Evolutionary conservation across 2,888 invertebrate species (phyloP).

Genomic region (Cephus rjabovi): DNA sequence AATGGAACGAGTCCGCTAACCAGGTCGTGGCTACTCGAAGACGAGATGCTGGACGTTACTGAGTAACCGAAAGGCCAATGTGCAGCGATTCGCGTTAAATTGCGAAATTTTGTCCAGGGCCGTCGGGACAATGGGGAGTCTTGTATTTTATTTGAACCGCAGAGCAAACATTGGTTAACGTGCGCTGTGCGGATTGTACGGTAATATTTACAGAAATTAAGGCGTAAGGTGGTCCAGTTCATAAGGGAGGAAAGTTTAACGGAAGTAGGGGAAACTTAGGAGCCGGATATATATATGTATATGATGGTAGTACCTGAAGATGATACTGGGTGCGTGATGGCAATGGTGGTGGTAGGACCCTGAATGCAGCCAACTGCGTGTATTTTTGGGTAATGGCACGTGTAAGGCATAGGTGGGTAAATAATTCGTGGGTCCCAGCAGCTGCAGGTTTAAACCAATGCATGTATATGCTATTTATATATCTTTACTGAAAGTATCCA

Average conservation of each 20-base stretch:
- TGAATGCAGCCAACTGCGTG: conserved; percentile 37
- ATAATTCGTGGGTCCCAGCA: conserved; percentile 44
- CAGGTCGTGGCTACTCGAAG: not conserved
- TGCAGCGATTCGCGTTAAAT: not conserved
- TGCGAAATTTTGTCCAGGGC: not conserved
- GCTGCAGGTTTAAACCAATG: conserved; percentile 22
- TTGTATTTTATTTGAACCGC: not conserved
- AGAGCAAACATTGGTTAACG: not conserved
- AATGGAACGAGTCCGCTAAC: not conserved
- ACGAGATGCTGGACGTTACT: not conserved
- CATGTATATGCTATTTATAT: conserved; percentile 44
- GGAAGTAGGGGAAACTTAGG: not conserved
- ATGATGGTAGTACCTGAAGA: not conserved
- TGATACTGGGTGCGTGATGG: not conserved
- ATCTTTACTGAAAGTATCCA: conserved; percentile 25
- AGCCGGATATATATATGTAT: not conserved
- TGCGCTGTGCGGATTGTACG: not conserved
- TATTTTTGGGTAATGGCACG: conserved; percentile 52
- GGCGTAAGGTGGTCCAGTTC: not conserved
- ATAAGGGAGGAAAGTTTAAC: not conserved
- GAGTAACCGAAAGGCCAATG: not conserved
- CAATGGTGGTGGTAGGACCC: conserved; percentile 14
- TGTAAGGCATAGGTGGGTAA: conserved; percentile 29
- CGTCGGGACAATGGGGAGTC: not conserved
- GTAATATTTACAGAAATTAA: not conserved